Percentiles rank a stretch among this genome's conserved stretches.
Evolutionary conservation across 2,113 vertebrate species (phyloP).

Genomic region (Rallus limicola): DNA sequence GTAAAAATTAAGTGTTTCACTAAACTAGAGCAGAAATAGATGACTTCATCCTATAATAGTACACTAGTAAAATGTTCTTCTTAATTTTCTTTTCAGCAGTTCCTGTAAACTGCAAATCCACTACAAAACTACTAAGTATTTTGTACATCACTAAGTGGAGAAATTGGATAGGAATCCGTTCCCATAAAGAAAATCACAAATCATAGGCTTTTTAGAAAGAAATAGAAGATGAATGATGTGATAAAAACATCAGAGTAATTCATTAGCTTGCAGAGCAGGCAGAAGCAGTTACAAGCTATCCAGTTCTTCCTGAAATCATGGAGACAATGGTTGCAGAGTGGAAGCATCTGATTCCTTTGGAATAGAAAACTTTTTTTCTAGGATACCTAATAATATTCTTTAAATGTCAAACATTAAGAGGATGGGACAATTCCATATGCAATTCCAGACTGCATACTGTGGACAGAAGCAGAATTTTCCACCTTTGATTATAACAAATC

Average conservation of each 20-base stretch:
- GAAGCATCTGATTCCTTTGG: not conserved
- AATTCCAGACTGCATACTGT: not conserved
- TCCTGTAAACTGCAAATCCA: not conserved
- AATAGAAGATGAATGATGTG: not conserved
- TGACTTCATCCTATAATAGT: not conserved
- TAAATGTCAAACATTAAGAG: not conserved
- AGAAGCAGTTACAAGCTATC: not conserved
- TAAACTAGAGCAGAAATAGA: not conserved
- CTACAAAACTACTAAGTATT: not conserved
- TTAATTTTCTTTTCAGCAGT: slow-evolving; percentile 14
- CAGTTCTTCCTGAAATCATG: not conserved
- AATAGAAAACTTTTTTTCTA: not conserved
- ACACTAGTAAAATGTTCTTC: not conserved
- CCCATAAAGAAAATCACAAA: not conserved
- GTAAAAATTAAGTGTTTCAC: slow-evolving; percentile 22
- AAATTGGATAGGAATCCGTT: not conserved
- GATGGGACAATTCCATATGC: not conserved
- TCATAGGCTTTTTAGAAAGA: not conserved
- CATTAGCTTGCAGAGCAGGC: not conserved
- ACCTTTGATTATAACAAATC: not conserved
- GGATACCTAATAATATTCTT: not conserved
- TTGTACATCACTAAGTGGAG: not conserved
- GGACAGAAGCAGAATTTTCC: not conserved
- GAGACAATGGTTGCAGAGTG: not conserved
- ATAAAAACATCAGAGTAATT: not conserved